Conservation (phyloP, 2,888 invertebrate genomes). For the Aleiodes testaceus region DNA sequence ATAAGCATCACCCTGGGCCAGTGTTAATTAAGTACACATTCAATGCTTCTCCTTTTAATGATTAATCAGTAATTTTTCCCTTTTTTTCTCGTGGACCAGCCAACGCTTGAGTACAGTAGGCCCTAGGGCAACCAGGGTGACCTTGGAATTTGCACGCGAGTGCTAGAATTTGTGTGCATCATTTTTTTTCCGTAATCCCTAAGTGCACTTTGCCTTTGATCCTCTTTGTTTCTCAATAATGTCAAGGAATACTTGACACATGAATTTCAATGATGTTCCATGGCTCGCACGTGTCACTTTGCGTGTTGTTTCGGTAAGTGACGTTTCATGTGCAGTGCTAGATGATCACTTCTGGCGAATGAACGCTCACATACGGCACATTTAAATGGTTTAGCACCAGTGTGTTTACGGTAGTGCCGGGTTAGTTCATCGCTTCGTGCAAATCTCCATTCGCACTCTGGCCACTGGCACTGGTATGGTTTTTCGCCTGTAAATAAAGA, state of each 20-base stretch:
- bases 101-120: conserved; percentile 51
- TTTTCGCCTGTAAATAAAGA: conserved; percentile 88
- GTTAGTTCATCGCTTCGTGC: conserved; percentile 97
- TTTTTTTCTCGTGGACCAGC: conserved; percentile 50
- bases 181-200: background rate
- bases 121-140: background rate
- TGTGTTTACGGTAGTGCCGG: conserved; percentile 97
- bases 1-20: conserved; percentile 23
- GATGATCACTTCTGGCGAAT: conserved; percentile 95
- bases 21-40: conserved; percentile 22
- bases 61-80: conserved; percentile 23
- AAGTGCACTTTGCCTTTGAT: background rate
- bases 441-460: conserved; percentile 98
- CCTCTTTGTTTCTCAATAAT: background rate
- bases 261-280: conserved; percentile 2
- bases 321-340: conserved; percentile 96
- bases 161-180: background rate
- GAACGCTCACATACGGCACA: conserved; percentile 96
- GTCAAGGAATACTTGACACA: background rate
- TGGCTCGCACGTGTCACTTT: conserved; percentile 74
- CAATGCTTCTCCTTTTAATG: conserved; percentile 17
- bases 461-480: conserved; percentile 98
- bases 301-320: conserved; percentile 90
- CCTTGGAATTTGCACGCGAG: background rate
- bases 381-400: conserved; percentile 97